These are phyloP conservation scores for Balaeniceps rex DNA, from an alignment of 2,113 vertebrate species.

Conservation along the genomic window DNA sequence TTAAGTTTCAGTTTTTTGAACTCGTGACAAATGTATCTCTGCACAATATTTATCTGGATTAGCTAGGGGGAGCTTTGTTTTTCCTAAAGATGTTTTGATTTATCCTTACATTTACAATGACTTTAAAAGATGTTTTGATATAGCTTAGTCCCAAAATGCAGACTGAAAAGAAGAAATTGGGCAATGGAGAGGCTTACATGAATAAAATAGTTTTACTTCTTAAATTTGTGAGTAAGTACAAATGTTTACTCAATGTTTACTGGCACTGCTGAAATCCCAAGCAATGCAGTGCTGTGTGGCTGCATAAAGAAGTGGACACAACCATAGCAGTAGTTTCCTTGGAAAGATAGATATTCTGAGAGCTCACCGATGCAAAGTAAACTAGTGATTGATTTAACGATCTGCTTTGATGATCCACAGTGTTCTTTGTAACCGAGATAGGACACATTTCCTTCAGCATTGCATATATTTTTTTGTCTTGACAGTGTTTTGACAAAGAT, in stretches of 20 bases:
- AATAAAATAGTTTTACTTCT: background rate
- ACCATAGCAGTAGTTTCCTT: background rate
- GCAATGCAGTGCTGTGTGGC: background rate
- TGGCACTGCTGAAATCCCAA: background rate
- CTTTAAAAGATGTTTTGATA: background rate
- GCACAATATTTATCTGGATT: background rate
- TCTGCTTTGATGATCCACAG: background rate
- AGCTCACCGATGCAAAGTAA: background rate
- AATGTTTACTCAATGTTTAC: background rate
- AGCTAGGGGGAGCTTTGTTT: background rate
- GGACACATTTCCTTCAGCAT: background rate
- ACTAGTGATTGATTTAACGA: background rate
- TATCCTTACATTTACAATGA: background rate
- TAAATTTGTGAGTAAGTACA: background rate
- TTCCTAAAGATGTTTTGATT: background rate
- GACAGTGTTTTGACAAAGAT: constrained; percentile 41
- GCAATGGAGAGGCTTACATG: background rate
- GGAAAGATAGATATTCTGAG: background rate
- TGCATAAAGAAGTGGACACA: background rate
- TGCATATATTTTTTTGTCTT: background rate
- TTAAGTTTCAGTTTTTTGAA: background rate
- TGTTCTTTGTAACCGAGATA: background rate
- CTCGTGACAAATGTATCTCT: background rate
- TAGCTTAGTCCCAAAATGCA: background rate
- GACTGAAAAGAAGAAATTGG: background rate